Evolutionary conservation across 1,140 invertebrate species (phyloP).

Genomic region (Galendromus occidentalis): DNA sequence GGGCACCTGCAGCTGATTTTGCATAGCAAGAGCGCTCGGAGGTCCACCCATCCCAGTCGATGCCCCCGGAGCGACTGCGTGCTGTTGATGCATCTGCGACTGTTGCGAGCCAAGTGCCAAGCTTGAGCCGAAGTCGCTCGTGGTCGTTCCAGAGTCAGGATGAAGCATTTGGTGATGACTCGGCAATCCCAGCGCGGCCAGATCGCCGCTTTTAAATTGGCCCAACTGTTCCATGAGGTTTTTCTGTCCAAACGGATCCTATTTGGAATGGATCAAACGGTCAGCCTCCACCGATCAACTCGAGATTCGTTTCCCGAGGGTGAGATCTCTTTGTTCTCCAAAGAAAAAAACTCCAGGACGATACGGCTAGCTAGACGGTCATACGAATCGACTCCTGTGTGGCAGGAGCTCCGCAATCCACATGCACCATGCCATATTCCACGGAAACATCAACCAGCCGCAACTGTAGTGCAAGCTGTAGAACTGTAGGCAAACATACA

Average conservation of each 20-base stretch:
- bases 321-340: too few relatives aligned
- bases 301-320: background rate
- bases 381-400: too few relatives aligned
- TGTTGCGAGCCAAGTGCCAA: background rate
- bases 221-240: constrained; percentile 5
- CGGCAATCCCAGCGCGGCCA: background rate
- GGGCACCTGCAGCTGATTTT: constrained; percentile 14
- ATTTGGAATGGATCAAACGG: too few relatives aligned
- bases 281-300: background rate
- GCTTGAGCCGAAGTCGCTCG: constrained; percentile 9
- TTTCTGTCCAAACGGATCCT: too few relatives aligned
- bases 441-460: too few relatives aligned
- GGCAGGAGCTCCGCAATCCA: too few relatives aligned
- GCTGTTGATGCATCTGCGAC: constrained; percentile 5
- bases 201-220: background rate
- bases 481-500: too few relatives aligned
- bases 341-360: too few relatives aligned
- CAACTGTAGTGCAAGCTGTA: too few relatives aligned
- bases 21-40: constrained; percentile 14
- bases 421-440: too few relatives aligned
- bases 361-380: too few relatives aligned
- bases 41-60: constrained; percentile 14
- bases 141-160: background rate
- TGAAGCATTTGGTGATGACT: background rate
- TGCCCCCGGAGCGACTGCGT: too few relatives aligned